A percentile compares a stretch with the other conserved stretches of the same genome.
phyloP scores from a whole-genome alignment of 2,797 vertebrate genomes.

The Pelodytes ibericus region DNA sequence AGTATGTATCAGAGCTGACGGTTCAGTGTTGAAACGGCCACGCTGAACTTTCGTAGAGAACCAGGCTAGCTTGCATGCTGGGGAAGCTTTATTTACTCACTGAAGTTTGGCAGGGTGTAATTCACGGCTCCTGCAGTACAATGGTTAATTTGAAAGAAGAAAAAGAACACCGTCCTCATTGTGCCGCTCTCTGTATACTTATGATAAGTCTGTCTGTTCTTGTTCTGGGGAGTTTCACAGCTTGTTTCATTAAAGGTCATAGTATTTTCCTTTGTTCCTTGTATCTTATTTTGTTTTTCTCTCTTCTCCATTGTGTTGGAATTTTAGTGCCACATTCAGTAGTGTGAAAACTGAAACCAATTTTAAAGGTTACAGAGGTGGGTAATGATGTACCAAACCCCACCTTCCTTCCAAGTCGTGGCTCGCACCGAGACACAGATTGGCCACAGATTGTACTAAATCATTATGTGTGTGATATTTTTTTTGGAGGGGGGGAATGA shows the following conservation, averaged over 20 bases:
- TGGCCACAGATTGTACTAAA: too few relatives aligned
- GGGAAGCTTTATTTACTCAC: too few relatives aligned
- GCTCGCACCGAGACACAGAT: too few relatives aligned
- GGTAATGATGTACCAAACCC: neutral
- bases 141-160: neutral
- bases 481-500: too few relatives aligned
- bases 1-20: too few relatives aligned
- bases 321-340: slow-evolving; percentile 2
- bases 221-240: neutral
- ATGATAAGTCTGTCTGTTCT: neutral
- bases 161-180: neutral
- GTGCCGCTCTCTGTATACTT: neutral
- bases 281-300: neutral
- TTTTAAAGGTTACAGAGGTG: slow-evolving; percentile 14
- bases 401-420: too few relatives aligned
- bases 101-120: too few relatives aligned
- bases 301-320: slow-evolving; percentile 6
- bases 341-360: slow-evolving; percentile 15
- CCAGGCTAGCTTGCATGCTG: too few relatives aligned
- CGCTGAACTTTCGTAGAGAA: too few relatives aligned
- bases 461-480: too few relatives aligned
- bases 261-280: slow-evolving; percentile 12
- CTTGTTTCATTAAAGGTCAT: slow-evolving; percentile 22
- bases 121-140: too few relatives aligned
- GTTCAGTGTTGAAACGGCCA: too few relatives aligned